Evolutionary conservation across 2,797 vertebrate species (phyloP).

Genomic region (Chloroceryle inda): DNA sequence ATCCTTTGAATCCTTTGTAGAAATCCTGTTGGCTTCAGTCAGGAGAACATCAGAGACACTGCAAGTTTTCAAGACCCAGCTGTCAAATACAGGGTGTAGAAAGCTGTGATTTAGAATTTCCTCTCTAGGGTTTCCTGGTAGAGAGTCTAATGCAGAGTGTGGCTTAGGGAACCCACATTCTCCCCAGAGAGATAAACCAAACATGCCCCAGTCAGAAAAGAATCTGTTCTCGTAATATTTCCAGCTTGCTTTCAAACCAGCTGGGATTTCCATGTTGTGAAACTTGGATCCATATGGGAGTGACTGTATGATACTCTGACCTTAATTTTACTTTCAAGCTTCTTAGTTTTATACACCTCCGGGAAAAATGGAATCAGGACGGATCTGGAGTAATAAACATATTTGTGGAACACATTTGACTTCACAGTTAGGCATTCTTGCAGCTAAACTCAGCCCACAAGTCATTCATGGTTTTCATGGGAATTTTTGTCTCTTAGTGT

Average conservation of each 20-base stretch:
- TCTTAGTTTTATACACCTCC: neutral
- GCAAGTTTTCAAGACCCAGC: neutral
- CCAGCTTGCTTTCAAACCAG: conserved; percentile 22
- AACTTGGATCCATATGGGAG: neutral
- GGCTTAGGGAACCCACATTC: conserved; percentile 41
- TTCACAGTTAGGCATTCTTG: neutral
- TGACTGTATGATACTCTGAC: neutral
- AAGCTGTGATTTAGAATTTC: conserved; percentile 50
- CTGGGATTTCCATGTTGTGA: conserved; percentile 28
- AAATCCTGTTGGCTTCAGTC: neutral
- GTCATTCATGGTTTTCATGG: conserved; percentile 11
- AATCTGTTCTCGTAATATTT: conserved; percentile 19
- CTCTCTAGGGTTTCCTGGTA: conserved; percentile 24
- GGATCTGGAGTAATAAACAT: conserved; percentile 1
- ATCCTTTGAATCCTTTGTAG: neutral
- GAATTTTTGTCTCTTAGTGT: conserved; percentile 17
- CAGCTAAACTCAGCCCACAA: conserved; percentile 3
- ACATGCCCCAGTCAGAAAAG: neutral
- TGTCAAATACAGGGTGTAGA: neutral
- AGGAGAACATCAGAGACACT: neutral
- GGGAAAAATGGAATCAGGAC: conserved; percentile 6
- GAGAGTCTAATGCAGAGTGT: conserved; percentile 10
- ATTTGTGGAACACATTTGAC: neutral
- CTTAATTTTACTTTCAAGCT: conserved; percentile 7
- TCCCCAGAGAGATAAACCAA: conserved; percentile 47